A percentile compares a stretch with the other conserved stretches of the same genome.
These are phyloP conservation scores for Aythya fuligula DNA, from an alignment of 2,797 vertebrate species.

Conservation along the genomic window DNA sequence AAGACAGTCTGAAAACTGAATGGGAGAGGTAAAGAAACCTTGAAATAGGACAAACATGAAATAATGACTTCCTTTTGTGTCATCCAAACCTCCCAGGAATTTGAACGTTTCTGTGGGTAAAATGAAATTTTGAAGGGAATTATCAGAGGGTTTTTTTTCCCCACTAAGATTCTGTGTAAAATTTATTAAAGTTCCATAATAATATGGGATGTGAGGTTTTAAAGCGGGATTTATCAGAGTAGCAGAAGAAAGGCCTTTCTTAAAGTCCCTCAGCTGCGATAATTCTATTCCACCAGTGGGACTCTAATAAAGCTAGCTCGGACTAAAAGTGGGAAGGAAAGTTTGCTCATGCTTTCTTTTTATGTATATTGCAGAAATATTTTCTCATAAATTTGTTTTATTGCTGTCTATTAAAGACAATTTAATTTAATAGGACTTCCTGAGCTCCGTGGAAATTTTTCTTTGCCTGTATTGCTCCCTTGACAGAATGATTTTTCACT, in stretches of 20 bases:
- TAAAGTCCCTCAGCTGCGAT: neutral
- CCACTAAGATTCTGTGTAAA: neutral
- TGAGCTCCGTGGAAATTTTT: neutral
- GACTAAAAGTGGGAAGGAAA: neutral
- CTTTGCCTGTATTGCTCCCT: neutral
- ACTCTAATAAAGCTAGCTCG: neutral
- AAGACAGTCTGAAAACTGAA: neutral
- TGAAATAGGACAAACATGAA: neutral
- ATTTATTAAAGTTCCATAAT: neutral
- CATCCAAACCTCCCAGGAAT: accelerated
- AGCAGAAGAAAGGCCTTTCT: neutral
- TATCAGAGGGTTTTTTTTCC: neutral
- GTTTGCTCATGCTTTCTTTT: neutral
- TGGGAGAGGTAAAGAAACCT: neutral
- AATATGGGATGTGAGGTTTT: neutral
- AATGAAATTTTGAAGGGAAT: neutral
- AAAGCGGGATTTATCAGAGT: neutral
- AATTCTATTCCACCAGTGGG: neutral
- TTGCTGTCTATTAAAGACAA: neutral
- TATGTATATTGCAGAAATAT: neutral
- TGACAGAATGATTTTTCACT: slow-evolving; percentile 3
- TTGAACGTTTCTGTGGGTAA: neutral
- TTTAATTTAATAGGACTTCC: neutral
- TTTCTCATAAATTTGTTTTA: neutral
- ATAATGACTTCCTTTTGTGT: neutral